Evolutionary conservation across 2,888 invertebrate species (phyloP).

Genomic region (Pandemis cinnamomeana): DNA sequence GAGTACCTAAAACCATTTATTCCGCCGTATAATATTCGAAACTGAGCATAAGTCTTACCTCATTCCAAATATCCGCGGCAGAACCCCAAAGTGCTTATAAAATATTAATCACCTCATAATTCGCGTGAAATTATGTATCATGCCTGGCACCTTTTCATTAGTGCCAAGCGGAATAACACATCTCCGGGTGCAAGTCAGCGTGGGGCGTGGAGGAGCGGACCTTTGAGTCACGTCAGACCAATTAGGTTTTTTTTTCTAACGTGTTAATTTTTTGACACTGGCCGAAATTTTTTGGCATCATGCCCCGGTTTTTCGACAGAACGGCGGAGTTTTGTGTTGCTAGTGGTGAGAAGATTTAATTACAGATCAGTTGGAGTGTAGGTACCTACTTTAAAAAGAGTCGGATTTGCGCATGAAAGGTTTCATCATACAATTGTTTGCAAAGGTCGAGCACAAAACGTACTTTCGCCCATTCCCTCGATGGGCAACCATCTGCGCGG

Average conservation of each 20-base stretch:
- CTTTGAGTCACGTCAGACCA: slow-evolving; percentile 10
- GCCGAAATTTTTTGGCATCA: neutral
- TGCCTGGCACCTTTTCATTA: slow-evolving; percentile 67
- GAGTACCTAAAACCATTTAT: too few relatives aligned
- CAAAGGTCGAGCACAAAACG: too few relatives aligned
- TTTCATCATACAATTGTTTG: too few relatives aligned
- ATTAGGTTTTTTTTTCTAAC: slow-evolving; percentile 37
- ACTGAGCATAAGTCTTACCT: neutral
- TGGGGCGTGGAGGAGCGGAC: slow-evolving; percentile 38
- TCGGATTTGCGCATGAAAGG: too few relatives aligned
- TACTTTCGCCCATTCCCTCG: too few relatives aligned
- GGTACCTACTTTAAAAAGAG: too few relatives aligned
- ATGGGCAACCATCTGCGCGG: too few relatives aligned
- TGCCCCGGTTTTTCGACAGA: neutral
- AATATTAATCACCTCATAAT: slow-evolving; percentile 67
- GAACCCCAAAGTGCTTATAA: slow-evolving; percentile 17
- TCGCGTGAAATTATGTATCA: slow-evolving; percentile 74
- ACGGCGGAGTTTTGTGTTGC: neutral
- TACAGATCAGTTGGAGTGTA: too few relatives aligned
- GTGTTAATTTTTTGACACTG: slow-evolving; percentile 31
- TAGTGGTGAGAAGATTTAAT: neutral
- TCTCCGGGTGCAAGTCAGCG: slow-evolving; percentile 49
- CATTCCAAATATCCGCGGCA: neutral
- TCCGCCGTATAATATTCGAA: too few relatives aligned
- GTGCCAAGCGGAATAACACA: slow-evolving; percentile 56